Conservation (phyloP, 2,888 invertebrate species). For the Sphaerophoria taeniata region DNA sequence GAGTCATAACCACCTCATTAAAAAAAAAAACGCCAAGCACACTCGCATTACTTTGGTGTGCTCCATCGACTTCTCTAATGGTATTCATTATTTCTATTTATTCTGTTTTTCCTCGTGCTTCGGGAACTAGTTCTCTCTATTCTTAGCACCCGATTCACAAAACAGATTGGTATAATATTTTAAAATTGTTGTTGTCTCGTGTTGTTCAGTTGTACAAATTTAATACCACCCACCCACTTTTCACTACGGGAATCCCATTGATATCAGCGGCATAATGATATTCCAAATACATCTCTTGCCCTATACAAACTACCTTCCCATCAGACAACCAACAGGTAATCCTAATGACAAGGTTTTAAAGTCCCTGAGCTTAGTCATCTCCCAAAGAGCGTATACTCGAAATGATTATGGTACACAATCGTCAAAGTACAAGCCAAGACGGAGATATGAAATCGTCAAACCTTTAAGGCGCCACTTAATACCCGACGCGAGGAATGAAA, state of each 20-base stretch:
- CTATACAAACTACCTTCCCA: not conserved
- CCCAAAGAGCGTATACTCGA: constrained; percentile 7
- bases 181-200: constrained; percentile 18
- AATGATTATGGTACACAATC: constrained; percentile 24
- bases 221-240: constrained; percentile 11
- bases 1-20: constrained; percentile 36
- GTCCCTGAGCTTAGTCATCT: constrained; percentile 15
- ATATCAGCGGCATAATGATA: constrained; percentile 44
- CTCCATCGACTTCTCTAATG: constrained; percentile 33
- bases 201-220: not conserved
- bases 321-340: constrained; percentile 58
- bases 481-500: constrained; percentile 35
- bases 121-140: constrained; percentile 54
- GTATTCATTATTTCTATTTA: constrained; percentile 62
- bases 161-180: constrained; percentile 61
- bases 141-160: constrained; percentile 51
- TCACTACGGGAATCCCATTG: constrained; percentile 33
- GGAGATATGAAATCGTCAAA: constrained; percentile 3
- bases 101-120: constrained; percentile 41
- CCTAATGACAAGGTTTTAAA: constrained; percentile 60
- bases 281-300: constrained; percentile 31
- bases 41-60: constrained; percentile 7
- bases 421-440: constrained; percentile 43
- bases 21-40: constrained; percentile 38
- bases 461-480: constrained; percentile 66